Evolutionary conservation across 2,888 invertebrate species (phyloP).

Genomic region (Sminthurides aquaticus): DNA sequence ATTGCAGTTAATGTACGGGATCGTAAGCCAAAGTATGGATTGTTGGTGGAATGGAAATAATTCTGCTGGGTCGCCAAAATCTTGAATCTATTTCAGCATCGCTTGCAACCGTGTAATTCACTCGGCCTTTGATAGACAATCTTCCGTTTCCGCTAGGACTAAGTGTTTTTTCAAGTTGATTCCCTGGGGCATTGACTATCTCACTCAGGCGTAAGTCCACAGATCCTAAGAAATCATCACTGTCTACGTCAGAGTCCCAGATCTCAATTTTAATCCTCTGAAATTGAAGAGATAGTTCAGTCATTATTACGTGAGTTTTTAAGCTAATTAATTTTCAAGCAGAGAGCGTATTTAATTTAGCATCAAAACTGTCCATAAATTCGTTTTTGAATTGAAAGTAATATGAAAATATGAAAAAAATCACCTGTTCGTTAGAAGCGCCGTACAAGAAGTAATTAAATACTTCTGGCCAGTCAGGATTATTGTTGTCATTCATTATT

Average conservation of each 20-base stretch:
- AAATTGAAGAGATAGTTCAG: not conserved
- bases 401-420: not conserved
- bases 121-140: not conserved
- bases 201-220: constrained; percentile 3
- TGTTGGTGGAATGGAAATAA: too few relatives aligned
- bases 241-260: constrained; percentile 12
- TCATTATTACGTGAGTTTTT: not conserved
- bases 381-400: too few relatives aligned
- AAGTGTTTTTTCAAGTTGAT: not conserved
- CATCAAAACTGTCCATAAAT: too few relatives aligned
- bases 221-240: constrained; percentile 12
- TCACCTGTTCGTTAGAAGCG: constrained; percentile 4
- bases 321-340: too few relatives aligned
- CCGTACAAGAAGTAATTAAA: constrained; percentile 13
- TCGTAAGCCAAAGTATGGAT: too few relatives aligned
- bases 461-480: constrained; percentile 23
- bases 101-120: not conserved
- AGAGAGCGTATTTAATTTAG: too few relatives aligned
- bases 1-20: too few relatives aligned
- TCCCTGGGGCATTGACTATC: not conserved
- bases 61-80: too few relatives aligned
- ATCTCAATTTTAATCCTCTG: constrained; percentile 16
- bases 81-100: too few relatives aligned
- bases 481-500: constrained; percentile 12
- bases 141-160: not conserved